Evolutionary conservation across 2,888 invertebrate species (phyloP), one percentile per base, ranked within the genome.

Genomic region (Oeneis ivallda): DNA sequence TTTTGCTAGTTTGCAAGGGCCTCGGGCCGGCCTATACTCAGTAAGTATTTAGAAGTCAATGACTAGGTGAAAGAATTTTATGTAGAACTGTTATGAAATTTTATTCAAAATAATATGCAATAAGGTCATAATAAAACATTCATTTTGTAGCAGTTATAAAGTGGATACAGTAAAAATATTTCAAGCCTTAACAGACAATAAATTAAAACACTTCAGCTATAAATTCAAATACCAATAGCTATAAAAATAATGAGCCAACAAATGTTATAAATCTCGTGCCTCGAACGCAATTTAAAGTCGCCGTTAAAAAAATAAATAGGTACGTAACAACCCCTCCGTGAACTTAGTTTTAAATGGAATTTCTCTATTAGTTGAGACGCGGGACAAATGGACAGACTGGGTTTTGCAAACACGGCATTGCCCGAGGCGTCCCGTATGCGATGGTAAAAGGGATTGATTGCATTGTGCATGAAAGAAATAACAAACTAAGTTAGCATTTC

Each of bases 351-450:
- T 76, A 81, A 86, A 85, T 83, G 79, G 81, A 78, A 79, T 83
- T 83, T 79, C 80, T 80, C 77, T 82, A 82, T 85, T 81, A 82
- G 79, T 77, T 70, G 74, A 76, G 77, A 80, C 79, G 76, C 81
- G 79, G 76, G 76, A 81, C 78, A 85, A 84, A 84, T 84, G 82
- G 81, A 79, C 76, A 77, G 76, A 76, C 74, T 70, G 77, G 79
- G 78, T 79, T 78, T 78, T 80, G 82, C 82, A 86, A 77, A 77
- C 65, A 70, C 72, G 73, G 76, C 75, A 75, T 73, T 62, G 84
- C 87, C 83, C 63, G 72, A 75, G 83, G 86, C 80, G 69, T 65
- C 68, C 74, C 77, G 79, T 77, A 79, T 72, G 71, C 69, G 69
- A 70, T 76, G 70, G 65, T 78, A 78, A 73, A 77, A 78, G 73